Percentiles rank a stretch among this genome's conserved stretches.
These are phyloP conservation scores for Athalia cordata DNA, from an alignment of 2,888 invertebrate genomes.

Conservation along the genomic window DNA sequence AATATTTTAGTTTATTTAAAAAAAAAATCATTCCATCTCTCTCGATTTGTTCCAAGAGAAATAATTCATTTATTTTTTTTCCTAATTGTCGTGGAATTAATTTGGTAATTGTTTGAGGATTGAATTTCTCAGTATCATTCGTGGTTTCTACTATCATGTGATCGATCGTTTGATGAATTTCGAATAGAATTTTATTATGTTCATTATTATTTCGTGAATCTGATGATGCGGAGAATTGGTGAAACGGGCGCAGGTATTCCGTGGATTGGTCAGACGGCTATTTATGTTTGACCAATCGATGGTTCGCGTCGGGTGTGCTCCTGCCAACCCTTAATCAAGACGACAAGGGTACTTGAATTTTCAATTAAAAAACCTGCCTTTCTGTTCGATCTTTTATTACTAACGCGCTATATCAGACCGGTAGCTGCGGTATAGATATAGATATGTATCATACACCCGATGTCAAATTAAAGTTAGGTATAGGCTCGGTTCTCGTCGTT, in stretches of 20 bases:
- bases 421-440: background rate
- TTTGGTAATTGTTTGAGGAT: no score
- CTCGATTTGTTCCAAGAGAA: no score
- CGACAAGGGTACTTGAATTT: conserved; percentile 54
- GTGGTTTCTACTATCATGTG: no score
- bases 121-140: no score
- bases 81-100: no score
- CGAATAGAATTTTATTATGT: no score
- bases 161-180: no score
- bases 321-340: conserved; percentile 67
- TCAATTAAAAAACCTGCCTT: conserved; percentile 42
- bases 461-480: conserved; percentile 13
- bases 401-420: background rate
- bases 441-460: background rate
- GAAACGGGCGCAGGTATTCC: no score
- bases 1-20: background rate
- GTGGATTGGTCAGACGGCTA: background rate
- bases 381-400: conserved; percentile 34
- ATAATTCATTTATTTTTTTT: no score
- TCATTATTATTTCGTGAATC: no score
- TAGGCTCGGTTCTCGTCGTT: no score
- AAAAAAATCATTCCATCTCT: background rate
- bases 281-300: background rate
- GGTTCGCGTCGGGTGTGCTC: background rate
- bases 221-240: no score